Evolutionary conservation across 2,797 vertebrate species (phyloP), one percentile per base, ranked within the genome.

Genomic region (Pangasius macronema): DNA sequence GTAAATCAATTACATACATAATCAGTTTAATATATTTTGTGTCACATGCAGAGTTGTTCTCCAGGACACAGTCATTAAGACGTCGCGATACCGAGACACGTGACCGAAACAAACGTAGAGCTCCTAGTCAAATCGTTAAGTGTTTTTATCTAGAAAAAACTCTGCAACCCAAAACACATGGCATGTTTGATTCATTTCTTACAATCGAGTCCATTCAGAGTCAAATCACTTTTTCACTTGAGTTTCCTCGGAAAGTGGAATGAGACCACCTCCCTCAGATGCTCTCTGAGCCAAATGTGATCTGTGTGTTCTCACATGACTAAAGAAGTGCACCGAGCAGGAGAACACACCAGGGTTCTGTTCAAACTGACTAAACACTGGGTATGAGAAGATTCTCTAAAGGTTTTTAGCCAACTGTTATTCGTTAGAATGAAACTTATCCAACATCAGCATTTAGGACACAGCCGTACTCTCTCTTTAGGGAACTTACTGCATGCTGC

Each of bases 401-500:
- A 82, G 18, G 81, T 65, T 49, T 63, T 63, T 42, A 65, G 14
- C 24, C 59, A 65, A 83, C 18, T 67, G 61, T 30, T 83, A 67
- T 68, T 51, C 1, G 5, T 67, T 83, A 51, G n/a, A 51, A 83
- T 33, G 27, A 67, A 83, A 83, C 46, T 11, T 51, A 33, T 67
- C 39, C 81, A 83, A 53, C 63, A 68, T 68, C 46, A 67, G 46
- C n/a, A 67, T 51, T 68, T 24, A 83, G 63, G 63, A 83, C 81
- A 68, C 61, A 68, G 11, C n/a, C 20, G 2, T 42, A 8, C 46
- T 33, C 75, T n/a, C n/a, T 75, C 49, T 79, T 81, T 20, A 61
- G 67, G 85, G 85, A 63, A 36, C 51, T 83, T 77, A 83, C 70
- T 3, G 61, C 72, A 87, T 1, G 27, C 70, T 84, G 63, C 82